A percentile compares a stretch with the other conserved stretches of the same genome.
Evolutionary conservation across 2,113 vertebrate species (phyloP).

Genomic region (Osmerus eperlanus): DNA sequence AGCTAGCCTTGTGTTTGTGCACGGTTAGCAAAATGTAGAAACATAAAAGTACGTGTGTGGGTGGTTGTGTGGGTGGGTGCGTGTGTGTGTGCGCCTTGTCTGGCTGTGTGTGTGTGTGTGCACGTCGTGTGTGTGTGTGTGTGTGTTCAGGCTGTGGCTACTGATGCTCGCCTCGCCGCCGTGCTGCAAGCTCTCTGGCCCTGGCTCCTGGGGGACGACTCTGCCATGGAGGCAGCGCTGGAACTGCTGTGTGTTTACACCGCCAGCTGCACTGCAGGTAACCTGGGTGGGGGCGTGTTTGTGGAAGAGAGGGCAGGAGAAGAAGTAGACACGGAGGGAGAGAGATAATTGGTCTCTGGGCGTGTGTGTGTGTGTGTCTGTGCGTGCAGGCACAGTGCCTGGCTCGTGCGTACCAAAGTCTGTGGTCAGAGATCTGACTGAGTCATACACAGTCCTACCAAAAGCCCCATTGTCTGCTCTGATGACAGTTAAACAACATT

Average conservation of each 20-base stretch:
- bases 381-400: constrained; percentile 51
- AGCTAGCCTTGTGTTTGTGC: background rate
- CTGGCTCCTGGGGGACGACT: constrained; percentile 85
- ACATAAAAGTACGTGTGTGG: background rate
- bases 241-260: constrained; percentile 93
- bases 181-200: constrained; percentile 85
- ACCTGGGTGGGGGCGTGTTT: constrained; percentile 14
- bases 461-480: constrained; percentile 56
- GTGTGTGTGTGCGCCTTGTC: background rate
- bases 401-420: constrained; percentile 43
- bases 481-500: constrained; percentile 50
- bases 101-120: background rate
- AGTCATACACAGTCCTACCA: constrained; percentile 47
- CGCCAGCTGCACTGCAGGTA: constrained; percentile 82
- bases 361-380: constrained; percentile 33
- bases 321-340: no score
- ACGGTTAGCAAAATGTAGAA: constrained; percentile 14
- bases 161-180: constrained; percentile 75
- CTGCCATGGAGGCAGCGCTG: constrained; percentile 79
- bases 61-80: background rate
- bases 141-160: constrained; percentile 75
- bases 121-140: constrained; percentile 14
- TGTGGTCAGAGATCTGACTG: constrained; percentile 51
- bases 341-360: constrained; percentile 4
- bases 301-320: background rate